Evolutionary conservation across 2,888 invertebrate species (phyloP), one percentile per base, ranked within the genome.

Genomic region (Phaedon cochleariae): DNA sequence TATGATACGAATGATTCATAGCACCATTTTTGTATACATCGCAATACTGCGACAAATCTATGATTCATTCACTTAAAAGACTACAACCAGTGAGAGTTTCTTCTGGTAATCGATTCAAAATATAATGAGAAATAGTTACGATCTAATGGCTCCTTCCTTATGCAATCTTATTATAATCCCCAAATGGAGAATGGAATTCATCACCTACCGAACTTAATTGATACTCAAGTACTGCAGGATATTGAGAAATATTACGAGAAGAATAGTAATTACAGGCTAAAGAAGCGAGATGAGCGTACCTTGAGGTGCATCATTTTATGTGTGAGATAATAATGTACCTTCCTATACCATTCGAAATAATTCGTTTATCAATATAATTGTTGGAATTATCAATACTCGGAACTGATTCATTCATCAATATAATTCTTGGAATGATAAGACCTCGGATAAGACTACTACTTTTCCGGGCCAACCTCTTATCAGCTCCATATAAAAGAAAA

Each of bases 121-220:
- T 51, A 51, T 59, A 59, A 59, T 59, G 51, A 51, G 51, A 46
- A 57, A 46, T 31, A 45, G 54, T 62, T 31, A 46, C 37, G 45
- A 54, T 55, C 49, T 54, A 34, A 62, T 48, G 37, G 46, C 59
- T 26, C 49, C 59, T 58, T 49, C 59, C 48, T 54, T 59, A 58
- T 52, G 58, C 59, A 59, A 46, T 58, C 34, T 57, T 54, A 59
- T 48, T 48, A 48, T 51, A 10, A 31, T 41, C 65, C 59, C 20
- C 59, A 65, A 31, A 62, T 46, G 58, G 65, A 34, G 31, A n/a
- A 18, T 57, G 62, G 65, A 65, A 65, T 65, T 61, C 58, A 65
- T 62, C 65, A 65, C 62, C 59, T n/a, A 62, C 59, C 58, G 54
- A 59, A 65, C 58, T 65, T 65, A 65, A 65, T 65, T 65, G 62